These are phyloP conservation scores for Campoletis raptor DNA, from an alignment of 2,888 invertebrate genomes.

Conservation along the genomic window DNA sequence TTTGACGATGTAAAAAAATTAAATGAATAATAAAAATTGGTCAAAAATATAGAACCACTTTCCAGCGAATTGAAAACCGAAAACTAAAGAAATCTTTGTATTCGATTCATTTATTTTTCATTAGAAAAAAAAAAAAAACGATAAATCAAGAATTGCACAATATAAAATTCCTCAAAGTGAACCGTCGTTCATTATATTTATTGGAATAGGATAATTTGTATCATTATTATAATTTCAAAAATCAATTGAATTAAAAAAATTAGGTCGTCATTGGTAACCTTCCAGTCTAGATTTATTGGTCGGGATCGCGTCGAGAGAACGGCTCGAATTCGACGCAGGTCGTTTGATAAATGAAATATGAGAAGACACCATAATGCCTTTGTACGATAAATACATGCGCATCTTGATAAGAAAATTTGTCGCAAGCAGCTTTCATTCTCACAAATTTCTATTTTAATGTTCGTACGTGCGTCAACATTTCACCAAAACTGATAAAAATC, in stretches of 20 bases:
- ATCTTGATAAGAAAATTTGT: conserved; percentile 25
- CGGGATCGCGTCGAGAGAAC: conserved; percentile 46
- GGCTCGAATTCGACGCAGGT: conserved; percentile 77
- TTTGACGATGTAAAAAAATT: neutral
- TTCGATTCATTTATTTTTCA: neutral
- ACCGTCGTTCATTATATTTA: neutral
- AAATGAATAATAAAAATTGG: neutral
- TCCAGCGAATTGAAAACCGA: neutral
- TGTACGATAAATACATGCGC: conserved; percentile 71
- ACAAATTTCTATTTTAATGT: neutral
- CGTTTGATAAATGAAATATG: conserved; percentile 82
- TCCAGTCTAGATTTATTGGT: conserved; percentile 26
- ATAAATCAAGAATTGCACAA: neutral
- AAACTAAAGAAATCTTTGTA: neutral
- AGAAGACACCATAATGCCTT: conserved; percentile 79
- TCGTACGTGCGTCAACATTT: neutral
- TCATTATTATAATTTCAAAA: neutral
- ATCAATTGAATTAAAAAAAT: neutral
- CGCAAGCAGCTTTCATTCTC: neutral
- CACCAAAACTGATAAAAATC: neutral
- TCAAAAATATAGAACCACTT: neutral
- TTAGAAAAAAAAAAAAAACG: neutral
- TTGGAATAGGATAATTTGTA: neutral
- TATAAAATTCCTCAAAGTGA: neutral
- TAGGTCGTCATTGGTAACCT: conserved; percentile 29